A percentile compares a stretch with the other conserved stretches of the same genome.
phyloP scores from a whole-genome alignment of 2,888 invertebrate species.

The Marronus borbonicus region DNA sequence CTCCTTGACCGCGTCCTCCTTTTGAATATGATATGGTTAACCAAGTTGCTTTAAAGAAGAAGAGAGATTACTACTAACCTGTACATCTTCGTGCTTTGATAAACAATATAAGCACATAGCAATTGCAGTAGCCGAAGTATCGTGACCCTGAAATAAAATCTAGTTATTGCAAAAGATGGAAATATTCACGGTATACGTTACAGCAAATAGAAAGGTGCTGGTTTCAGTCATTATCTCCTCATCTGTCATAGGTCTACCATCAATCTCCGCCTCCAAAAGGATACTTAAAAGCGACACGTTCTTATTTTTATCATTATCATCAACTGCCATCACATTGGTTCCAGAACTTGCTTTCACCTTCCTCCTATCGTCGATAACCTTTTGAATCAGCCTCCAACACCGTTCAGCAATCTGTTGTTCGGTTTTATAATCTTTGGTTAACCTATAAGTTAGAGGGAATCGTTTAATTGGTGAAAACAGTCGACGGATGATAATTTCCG shows the following conservation, averaged over 20 bases:
- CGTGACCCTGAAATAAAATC: constrained; percentile 67
- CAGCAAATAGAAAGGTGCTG: constrained; percentile 83
- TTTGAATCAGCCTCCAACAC: constrained; percentile 73
- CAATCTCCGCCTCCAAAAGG: constrained; percentile 68
- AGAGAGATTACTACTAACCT: constrained; percentile 54
- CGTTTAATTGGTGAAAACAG: constrained; percentile 65
- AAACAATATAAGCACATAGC: constrained; percentile 69
- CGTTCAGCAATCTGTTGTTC: constrained; percentile 71
- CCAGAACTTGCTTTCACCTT: neutral
- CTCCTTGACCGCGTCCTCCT: constrained; percentile 66
- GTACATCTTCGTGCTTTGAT: constrained; percentile 68
- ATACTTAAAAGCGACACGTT: constrained; percentile 75
- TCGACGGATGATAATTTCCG: constrained; percentile 60
- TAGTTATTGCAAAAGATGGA: too few relatives aligned
- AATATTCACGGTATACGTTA: constrained; percentile 57
- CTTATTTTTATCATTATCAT: neutral
- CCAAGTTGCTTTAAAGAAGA: too few relatives aligned
- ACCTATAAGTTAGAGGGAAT: constrained; percentile 44
- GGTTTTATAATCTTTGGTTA: constrained; percentile 74
- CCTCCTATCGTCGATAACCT: constrained; percentile 72
- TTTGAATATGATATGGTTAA: neutral
- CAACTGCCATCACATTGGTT: neutral
- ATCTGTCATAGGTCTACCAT: constrained; percentile 71
- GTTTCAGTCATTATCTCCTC: constrained; percentile 79
- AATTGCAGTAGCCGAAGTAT: constrained; percentile 70